Evolutionary conservation across 2,797 vertebrate genomes (phyloP).

Genomic region (Phalloptychus januarius): DNA sequence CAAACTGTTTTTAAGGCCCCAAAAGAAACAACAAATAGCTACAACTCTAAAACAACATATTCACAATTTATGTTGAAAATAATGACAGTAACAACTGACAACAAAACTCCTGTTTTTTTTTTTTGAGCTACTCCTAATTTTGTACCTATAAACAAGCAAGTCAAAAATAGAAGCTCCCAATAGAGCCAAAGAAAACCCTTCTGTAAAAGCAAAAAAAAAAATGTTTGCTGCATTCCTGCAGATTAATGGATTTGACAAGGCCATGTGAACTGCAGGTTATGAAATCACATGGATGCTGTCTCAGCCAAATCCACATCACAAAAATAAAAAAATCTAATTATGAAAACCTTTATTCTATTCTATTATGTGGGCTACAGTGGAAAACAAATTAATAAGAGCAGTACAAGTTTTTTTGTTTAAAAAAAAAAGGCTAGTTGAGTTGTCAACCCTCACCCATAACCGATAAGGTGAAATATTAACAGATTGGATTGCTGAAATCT

Average conservation of each 20-base stretch:
- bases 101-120: slow-evolving; percentile 25
- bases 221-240: slow-evolving; percentile 74
- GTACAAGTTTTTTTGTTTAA: slow-evolving; percentile 30
- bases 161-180: slow-evolving; percentile 64
- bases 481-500: slow-evolving; percentile 62
- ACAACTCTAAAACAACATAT: slow-evolving; percentile 10
- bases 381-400: slow-evolving; percentile 30
- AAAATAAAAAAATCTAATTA: not conserved
- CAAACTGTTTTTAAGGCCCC: not conserved
- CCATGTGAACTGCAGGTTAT: slow-evolving; percentile 75
- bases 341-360: not conserved
- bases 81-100: slow-evolving; percentile 17
- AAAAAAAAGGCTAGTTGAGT: slow-evolving; percentile 51
- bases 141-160: slow-evolving; percentile 59
- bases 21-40: slow-evolving; percentile 14
- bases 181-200: slow-evolving; percentile 64
- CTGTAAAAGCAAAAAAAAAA: slow-evolving; percentile 75
- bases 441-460: slow-evolving; percentile 40
- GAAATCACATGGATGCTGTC: slow-evolving; percentile 52
- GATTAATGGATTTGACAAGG: slow-evolving; percentile 78
- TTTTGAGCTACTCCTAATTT: slow-evolving; percentile 46
- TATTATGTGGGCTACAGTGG: not conserved
- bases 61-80: slow-evolving; percentile 8
- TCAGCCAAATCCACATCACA: slow-evolving; percentile 23
- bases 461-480: slow-evolving; percentile 58